Evolutionary conservation across 2,113 vertebrate species (phyloP), one percentile per base, ranked within the genome.

Genomic region (Scolopax mira): DNA sequence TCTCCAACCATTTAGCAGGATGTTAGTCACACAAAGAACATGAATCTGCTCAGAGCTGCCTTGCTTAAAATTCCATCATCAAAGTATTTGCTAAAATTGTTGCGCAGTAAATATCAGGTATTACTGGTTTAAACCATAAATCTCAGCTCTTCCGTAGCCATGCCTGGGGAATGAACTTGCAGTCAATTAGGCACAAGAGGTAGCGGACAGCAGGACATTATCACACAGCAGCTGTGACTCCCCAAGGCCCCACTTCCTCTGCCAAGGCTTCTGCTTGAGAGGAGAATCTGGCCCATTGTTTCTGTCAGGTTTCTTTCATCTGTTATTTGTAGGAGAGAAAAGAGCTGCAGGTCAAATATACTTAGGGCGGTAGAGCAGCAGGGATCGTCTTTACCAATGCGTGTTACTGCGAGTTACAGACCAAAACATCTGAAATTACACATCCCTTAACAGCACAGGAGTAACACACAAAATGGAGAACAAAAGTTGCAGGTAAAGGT

Each of bases 321-420:
- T 55, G 41, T 49, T 81, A 41, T 79, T 75, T 75, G 78, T 55
- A 71, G 42, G 67, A 39, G 44, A 74, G 85, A 12, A 66, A 90
- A 48, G 10, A 91, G 55, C 88, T 74, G 30, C 72, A 70, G 79
- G 82, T 55, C 27, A 77, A 9, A 67, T 8, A 23, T 2, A 7
- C 48, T 44, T 6, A 3, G 73, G 62, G 73, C 89, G 79, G 44
- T 19, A 31, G 27, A 75, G 83, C 54, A 81, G 70, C 67, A 82
- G 67, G 57, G 33, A 70, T 61, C 54, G 7, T 22, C 54, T 57
- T 30, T 80, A 64, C 64, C 77, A 61, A 14, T 0, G 18, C 13
- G 1, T 15, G 54, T 6, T 67, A 35, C 27, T 0, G 0, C 2
- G 11, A 33, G 42, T 12, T 11, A 66, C 46, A 54, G 24, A 35